These are phyloP conservation scores for Dynastes maya DNA, from an alignment of 2,888 invertebrate genomes.

Conservation along the genomic window DNA sequence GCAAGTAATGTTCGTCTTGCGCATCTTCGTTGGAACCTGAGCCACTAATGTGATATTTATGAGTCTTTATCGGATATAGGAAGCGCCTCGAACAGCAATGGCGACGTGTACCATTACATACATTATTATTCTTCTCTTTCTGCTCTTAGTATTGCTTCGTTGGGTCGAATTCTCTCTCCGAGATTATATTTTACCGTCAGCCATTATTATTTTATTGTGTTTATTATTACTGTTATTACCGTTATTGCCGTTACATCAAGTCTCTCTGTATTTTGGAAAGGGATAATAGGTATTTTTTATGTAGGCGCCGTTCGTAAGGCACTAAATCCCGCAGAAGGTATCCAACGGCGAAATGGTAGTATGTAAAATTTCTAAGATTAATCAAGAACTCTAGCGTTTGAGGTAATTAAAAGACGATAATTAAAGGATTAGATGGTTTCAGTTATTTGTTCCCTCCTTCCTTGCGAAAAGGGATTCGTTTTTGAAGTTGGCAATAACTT, in stretches of 20 bases:
- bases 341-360: too few relatives aligned
- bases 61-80: constrained; percentile 67
- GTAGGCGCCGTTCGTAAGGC: neutral
- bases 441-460: too few relatives aligned
- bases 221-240: constrained; percentile 44
- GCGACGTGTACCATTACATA: constrained; percentile 64
- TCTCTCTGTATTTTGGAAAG: neutral
- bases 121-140: constrained; percentile 56
- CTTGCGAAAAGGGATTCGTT: too few relatives aligned
- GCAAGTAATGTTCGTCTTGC: constrained; percentile 68
- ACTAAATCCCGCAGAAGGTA: too few relatives aligned
- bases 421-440: too few relatives aligned
- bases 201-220: constrained; percentile 40
- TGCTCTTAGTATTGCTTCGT: constrained; percentile 33
- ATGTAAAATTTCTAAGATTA: too few relatives aligned
- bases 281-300: neutral
- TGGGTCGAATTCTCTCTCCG: neutral
- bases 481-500: too few relatives aligned
- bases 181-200: constrained; percentile 33
- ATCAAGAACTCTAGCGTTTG: too few relatives aligned
- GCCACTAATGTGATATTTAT: constrained; percentile 69
- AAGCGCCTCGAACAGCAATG: constrained; percentile 57
- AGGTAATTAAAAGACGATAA: too few relatives aligned
- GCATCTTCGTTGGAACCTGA: constrained; percentile 65
- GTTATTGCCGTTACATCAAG: neutral